Conservation (phyloP, 2,888 invertebrate genomes). For the Germaria angustata region DNA sequence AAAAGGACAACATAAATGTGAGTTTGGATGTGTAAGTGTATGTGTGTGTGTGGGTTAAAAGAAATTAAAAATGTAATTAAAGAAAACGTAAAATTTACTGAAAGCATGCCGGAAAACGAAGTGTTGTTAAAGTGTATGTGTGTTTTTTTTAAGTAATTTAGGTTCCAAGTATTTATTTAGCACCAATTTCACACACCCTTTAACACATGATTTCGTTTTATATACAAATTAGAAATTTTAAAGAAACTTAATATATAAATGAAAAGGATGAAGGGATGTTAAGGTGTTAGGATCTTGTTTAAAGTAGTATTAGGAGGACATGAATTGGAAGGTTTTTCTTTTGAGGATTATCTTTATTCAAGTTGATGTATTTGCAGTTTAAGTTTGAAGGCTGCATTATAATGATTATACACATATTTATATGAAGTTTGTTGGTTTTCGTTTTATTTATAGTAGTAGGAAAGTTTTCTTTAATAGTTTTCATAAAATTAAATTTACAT, state of each 20-base stretch:
- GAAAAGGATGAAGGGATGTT: constrained; percentile 30
- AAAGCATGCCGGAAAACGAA: constrained; percentile 74
- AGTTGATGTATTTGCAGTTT: constrained; percentile 47
- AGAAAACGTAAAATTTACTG: too few species aligned
- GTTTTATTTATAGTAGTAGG: constrained; percentile 27
- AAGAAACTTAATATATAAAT: constrained; percentile 39
- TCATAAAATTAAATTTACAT: constrained; percentile 26
- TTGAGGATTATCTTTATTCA: constrained; percentile 46
- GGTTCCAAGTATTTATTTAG: background rate
- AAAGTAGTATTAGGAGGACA: constrained; percentile 15
- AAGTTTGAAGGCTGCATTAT: constrained; percentile 46
- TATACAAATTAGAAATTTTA: constrained; percentile 57
- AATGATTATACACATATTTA: constrained; percentile 31
- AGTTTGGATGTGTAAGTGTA: background rate
- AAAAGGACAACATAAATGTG: constrained; percentile 74
- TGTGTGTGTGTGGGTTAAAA: constrained; percentile 51
- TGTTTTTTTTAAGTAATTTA: background rate
- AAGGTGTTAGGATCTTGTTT: background rate
- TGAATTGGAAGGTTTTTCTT: background rate
- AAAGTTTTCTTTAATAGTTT: constrained; percentile 45
- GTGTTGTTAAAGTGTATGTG: constrained; percentile 56
- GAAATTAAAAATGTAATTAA: too few species aligned
- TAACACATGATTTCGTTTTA: constrained; percentile 60
- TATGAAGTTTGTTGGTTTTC: constrained; percentile 31
- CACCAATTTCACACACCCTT: constrained; percentile 27